Conservation (phyloP, 2,797 vertebrate genomes). For the Borostomias antarcticus region DNA sequence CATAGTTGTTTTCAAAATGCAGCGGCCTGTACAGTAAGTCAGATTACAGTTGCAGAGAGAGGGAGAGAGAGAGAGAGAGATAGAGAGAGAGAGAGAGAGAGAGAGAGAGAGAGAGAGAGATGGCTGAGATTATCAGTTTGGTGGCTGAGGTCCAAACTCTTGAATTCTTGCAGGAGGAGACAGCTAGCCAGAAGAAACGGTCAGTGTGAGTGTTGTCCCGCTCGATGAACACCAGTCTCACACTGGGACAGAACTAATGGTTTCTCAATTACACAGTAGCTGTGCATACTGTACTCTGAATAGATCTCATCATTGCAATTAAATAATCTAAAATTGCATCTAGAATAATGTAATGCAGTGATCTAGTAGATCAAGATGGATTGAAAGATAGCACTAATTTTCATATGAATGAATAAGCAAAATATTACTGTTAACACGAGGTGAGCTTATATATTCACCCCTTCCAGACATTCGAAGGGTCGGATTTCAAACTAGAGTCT, state of each 20-base stretch:
- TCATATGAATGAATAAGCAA: no score
- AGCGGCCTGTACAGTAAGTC: slow-evolving; percentile 36
- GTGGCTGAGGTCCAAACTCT: slow-evolving; percentile 48
- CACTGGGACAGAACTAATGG: background rate
- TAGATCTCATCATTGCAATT: no score
- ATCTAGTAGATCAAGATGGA: no score
- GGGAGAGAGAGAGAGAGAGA: slow-evolving; percentile 32
- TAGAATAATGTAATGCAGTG: no score
- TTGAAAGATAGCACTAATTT: no score
- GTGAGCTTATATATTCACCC: no score
- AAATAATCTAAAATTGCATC: no score
- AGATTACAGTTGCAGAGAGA: slow-evolving; percentile 41
- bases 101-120: slow-evolving; percentile 30
- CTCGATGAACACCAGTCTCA: slow-evolving; percentile 21
- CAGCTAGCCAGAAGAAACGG: slow-evolving; percentile 27
- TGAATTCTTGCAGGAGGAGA: slow-evolving; percentile 55
- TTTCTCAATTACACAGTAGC: background rate
- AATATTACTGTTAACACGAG: no score
- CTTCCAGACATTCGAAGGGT: no score
- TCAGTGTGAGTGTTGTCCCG: slow-evolving; percentile 15
- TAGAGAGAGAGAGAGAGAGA: slow-evolving; percentile 32
- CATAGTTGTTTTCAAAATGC: slow-evolving; percentile 46
- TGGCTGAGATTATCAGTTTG: slow-evolving; percentile 48
- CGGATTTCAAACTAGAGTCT: no score
- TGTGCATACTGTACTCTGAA: background rate